A percentile compares a stretch with the other conserved stretches of the same genome.
phyloP scores from a whole-genome alignment of 2,113 vertebrate species.

The Rhodinocichla rosea region DNA sequence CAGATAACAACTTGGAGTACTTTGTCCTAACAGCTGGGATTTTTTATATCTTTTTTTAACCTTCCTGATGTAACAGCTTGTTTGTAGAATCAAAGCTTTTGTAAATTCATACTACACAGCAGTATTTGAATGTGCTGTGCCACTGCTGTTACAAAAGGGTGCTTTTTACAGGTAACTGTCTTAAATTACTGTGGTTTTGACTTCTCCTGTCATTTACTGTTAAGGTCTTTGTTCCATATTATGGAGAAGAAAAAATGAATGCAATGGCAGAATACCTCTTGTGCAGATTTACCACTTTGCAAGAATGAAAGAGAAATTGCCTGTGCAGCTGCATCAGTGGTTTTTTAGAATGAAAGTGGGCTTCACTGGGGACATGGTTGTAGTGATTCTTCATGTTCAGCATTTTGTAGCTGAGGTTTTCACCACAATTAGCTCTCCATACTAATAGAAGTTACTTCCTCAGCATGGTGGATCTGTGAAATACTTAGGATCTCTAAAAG shows the following conservation, averaged over 20 bases:
- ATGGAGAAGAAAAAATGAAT: background rate
- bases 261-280: background rate
- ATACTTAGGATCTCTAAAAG: background rate
- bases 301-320: background rate
- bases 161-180: background rate
- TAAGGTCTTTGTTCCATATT: background rate
- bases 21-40: background rate
- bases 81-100: background rate
- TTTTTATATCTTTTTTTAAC: background rate
- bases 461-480: background rate
- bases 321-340: background rate
- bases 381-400: background rate
- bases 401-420: background rate
- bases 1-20: background rate
- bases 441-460: background rate
- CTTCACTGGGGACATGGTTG: background rate
- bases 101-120: background rate
- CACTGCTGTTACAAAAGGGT: background rate
- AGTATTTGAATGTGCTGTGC: background rate
- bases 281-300: background rate
- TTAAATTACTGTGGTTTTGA: background rate
- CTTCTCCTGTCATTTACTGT: background rate
- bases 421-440: background rate
- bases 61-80: background rate
- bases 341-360: background rate